phyloP scores from a whole-genome alignment of 2,888 invertebrate species.

The Scaptomyza parva region DNA sequence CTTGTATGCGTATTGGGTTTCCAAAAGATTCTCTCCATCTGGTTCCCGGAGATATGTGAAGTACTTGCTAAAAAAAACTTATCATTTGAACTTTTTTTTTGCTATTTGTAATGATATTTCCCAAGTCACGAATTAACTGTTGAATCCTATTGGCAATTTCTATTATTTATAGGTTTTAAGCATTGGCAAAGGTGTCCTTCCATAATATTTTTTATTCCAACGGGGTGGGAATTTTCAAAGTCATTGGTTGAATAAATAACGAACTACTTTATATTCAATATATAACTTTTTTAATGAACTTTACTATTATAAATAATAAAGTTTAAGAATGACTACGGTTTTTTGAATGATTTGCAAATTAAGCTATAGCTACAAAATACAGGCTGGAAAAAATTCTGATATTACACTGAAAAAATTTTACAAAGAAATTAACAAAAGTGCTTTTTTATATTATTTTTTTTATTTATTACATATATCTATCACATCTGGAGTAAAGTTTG shows the following conservation, averaged over 20 bases:
- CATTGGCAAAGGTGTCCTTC: background rate
- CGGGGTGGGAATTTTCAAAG: background rate
- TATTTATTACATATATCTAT: background rate
- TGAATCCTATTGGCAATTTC: background rate
- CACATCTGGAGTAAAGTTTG: no score
- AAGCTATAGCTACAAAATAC: no score
- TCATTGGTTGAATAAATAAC: slow-evolving; percentile 5
- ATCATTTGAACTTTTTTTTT: background rate
- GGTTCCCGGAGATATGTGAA: slow-evolving; percentile 3
- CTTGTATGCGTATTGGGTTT: slow-evolving; percentile 13
- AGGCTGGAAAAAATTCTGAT: no score
- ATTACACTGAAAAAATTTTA: background rate
- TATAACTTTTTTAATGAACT: slow-evolving; percentile 4
- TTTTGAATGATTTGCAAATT: background rate
- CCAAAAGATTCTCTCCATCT: slow-evolving; percentile 6
- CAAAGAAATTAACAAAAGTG: no score
- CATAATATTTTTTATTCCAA: background rate
- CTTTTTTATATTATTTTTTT: no score
- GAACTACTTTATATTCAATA: no score
- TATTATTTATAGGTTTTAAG: background rate
- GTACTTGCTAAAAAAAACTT: background rate
- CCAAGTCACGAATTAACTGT: background rate
- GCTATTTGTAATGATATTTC: background rate
- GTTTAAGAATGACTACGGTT: background rate
- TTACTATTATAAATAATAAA: background rate